Conservation (phyloP, 1,140 invertebrate species). For the Lineus longissimus region DNA sequence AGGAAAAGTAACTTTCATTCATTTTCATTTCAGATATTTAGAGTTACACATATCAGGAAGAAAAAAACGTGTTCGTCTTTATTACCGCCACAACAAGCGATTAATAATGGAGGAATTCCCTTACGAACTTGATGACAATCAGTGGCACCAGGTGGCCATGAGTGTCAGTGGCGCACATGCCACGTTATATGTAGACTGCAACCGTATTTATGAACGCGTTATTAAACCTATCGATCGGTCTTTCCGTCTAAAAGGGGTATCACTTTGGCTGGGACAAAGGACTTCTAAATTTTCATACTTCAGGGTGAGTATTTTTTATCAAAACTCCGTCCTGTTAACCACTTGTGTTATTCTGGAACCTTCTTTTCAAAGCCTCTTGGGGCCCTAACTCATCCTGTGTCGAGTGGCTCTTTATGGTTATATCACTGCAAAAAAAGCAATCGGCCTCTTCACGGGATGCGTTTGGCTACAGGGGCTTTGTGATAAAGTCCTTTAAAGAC, state of each 20-base stretch:
- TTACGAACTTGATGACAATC: conserved; percentile 76
- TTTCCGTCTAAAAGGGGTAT: conserved; percentile 59
- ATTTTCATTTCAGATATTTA: conserved; percentile 66
- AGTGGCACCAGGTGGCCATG: conserved; percentile 80
- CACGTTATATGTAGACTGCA: conserved; percentile 80
- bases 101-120: conserved; percentile 77
- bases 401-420: too few species aligned
- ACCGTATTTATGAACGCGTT: conserved; percentile 73
- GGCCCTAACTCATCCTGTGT: too few species aligned
- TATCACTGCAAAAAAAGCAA: too few species aligned
- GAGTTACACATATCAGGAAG: conserved; percentile 86
- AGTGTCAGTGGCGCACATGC: conserved; percentile 76
- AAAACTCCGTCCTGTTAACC: too few species aligned
- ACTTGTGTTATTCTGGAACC: too few species aligned
- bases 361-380: too few species aligned
- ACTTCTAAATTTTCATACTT: conserved; percentile 79
- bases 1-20: conserved; percentile 11
- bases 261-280: conserved; percentile 82
- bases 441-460: too few species aligned
- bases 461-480: too few species aligned
- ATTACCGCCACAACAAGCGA: conserved; percentile 56
- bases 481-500: too few species aligned
- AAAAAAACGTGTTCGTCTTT: conserved; percentile 68
- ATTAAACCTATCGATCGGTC: conserved; percentile 69
- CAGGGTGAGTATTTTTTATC: conserved; percentile 64